These are phyloP conservation scores for Tetragonula clypearis DNA, from an alignment of 1,140 invertebrate species.

Conservation along the genomic window DNA sequence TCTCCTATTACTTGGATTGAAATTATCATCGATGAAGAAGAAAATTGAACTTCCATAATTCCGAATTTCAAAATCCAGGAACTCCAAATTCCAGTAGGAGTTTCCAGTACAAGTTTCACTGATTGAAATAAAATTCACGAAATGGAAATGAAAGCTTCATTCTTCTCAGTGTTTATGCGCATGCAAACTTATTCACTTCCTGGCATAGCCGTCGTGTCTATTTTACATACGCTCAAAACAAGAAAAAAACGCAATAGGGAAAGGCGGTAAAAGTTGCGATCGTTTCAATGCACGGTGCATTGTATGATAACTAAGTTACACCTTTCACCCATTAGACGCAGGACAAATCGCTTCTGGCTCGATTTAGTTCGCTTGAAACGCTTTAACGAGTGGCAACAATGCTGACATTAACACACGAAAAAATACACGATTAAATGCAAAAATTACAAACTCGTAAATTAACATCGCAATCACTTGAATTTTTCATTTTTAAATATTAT, in stretches of 20 bases:
- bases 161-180: too few species aligned
- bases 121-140: background rate
- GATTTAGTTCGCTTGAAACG: background rate
- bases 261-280: slow-evolving; percentile 40
- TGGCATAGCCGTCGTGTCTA: background rate
- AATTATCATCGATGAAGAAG: background rate
- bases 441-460: background rate
- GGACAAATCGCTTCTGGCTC: background rate
- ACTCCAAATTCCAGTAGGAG: background rate
- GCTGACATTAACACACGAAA: background rate
- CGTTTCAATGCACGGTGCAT: background rate
- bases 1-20: too few species aligned
- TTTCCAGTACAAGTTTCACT: background rate
- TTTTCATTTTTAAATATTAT: too few species aligned
- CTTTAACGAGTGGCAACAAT: background rate
- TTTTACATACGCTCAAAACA: background rate
- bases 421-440: background rate
- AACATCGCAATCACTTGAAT: background rate
- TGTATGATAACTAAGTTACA: slow-evolving; percentile 49
- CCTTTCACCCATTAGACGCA: slow-evolving; percentile 41
- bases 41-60: background rate
- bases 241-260: background rate
- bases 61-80: background rate
- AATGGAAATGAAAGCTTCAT: background rate
- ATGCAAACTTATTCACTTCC: background rate